These are phyloP conservation scores for Athene cunicularia DNA, from an alignment of 2,113 vertebrate genomes.

Conservation along the genomic window DNA sequence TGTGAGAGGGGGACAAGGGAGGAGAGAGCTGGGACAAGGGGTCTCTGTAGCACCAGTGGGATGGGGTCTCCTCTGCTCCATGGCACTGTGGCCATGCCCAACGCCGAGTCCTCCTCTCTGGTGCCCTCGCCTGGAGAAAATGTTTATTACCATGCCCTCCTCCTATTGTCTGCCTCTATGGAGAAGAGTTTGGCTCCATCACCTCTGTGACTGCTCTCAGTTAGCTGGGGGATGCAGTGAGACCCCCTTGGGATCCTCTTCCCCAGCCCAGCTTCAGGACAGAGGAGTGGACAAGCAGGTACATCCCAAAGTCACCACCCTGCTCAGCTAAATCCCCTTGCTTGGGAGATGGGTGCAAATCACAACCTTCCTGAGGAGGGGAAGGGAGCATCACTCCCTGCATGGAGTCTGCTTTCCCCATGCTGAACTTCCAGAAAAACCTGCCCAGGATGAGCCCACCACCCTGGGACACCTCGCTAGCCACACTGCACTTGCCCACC, in stretches of 20 bases:
- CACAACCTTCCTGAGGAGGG: background rate
- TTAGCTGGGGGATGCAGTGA: background rate
- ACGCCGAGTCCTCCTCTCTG: background rate
- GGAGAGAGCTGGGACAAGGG: background rate
- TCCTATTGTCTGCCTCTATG: background rate
- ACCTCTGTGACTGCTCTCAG: background rate
- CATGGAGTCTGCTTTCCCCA: rapidly evolving
- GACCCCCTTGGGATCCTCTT: background rate
- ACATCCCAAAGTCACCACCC: background rate
- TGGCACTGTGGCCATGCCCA: background rate
- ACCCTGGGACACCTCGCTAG: rapidly evolving
- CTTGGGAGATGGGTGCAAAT: background rate
- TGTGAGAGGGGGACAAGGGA: slow-evolving; percentile 46
- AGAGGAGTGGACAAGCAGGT: background rate
- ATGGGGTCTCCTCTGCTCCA: background rate
- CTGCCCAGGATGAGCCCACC: background rate
- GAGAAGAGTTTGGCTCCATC: background rate
- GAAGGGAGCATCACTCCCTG: background rate
- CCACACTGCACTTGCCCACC: slow-evolving; percentile 48
- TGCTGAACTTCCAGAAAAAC: background rate
- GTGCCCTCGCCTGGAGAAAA: background rate
- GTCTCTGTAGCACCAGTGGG: background rate
- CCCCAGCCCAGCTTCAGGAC: background rate
- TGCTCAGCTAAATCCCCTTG: background rate
- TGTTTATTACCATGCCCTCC: background rate